Base-by-base conservation (phyloP, 2,797 vertebrate species). In the Hoplostethus atlanticus region DNA sequence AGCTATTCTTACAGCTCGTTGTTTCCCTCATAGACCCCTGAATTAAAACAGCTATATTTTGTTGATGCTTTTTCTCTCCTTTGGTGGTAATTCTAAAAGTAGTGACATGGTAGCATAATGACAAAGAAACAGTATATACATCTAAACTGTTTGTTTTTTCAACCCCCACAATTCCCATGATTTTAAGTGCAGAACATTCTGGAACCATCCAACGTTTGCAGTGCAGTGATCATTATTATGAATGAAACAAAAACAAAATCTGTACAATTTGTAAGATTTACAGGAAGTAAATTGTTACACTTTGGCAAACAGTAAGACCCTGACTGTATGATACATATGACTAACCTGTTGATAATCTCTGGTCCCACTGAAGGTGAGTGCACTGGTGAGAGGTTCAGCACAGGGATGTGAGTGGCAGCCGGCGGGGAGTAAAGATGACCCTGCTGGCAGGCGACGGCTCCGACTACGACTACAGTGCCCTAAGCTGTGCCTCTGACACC, bases 381-480 rank as follows among this genome's bases (percentile, higher is more conserved):
- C 78, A 79, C 73, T 48, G 71, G 73, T 36, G 84, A 53, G 54
- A 36, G 60, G 21, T 1, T 85, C 71, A 73, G 50, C 80, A 8
- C 80, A 92, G 96, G 94, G 92, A 98, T 97, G 96, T 95, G 90
- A 97, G 50, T 64, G 66, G 28, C 28, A 1, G 28, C 28, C 28
- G 3, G 28, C 3, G 63, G 81, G 84, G 74, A 95, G 90, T 89
- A 96, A 95, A 95, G 87, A 99, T 99, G 98, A 97, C 97, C 93
- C 95, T 99, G 86, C 76, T 99, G 91, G 94, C 97, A 1, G 98
- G 98, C 48, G 98, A 99, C 84, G 97, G 98, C 81, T 99, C 98
- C 0, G 98, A 99, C 89, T 99, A 98, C 0, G 97, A 99, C 94
- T 99, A 98, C 89, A 98, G 98, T 0, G 97, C 96, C 69, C 93